phyloP scores from a whole-genome alignment of 2,797 vertebrate genomes.

The Eupleurogrammus muticus region DNA sequence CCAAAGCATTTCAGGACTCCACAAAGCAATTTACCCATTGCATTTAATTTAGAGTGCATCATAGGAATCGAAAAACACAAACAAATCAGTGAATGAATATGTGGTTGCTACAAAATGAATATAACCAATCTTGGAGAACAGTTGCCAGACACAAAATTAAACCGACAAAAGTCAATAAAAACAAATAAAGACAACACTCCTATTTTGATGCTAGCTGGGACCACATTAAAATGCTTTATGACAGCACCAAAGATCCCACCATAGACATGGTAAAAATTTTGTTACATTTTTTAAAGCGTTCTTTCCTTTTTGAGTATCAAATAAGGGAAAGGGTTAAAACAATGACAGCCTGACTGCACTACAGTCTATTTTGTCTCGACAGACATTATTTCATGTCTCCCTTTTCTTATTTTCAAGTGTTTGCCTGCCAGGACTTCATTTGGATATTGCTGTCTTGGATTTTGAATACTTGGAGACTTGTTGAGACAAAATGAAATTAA shows the following conservation, averaged over 20 bases:
- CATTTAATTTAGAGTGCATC: conserved; percentile 3
- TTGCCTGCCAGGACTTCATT: neutral
- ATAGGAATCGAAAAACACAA: neutral
- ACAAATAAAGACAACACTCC: neutral
- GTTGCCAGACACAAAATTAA: neutral
- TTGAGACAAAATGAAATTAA: neutral
- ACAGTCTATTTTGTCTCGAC: neutral
- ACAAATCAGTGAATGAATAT: neutral
- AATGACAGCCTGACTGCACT: neutral
- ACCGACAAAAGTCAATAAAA: conserved; percentile 1
- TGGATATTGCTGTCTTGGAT: conserved; percentile 1
- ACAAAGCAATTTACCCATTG: conserved; percentile 4
- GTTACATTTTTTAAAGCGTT: no score
- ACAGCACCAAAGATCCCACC: neutral
- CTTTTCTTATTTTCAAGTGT: neutral
- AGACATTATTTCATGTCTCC: neutral
- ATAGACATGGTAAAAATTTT: no score
- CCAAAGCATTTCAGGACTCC: neutral
- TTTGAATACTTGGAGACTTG: neutral
- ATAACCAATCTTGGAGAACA: neutral
- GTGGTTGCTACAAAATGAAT: neutral
- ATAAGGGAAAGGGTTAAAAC: neutral
- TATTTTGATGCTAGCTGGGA: neutral
- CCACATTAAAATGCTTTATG: neutral
- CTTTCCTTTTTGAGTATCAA: neutral